Conservation (phyloP, 1,140 invertebrate species). For the Platorchestia sp. region DNA sequence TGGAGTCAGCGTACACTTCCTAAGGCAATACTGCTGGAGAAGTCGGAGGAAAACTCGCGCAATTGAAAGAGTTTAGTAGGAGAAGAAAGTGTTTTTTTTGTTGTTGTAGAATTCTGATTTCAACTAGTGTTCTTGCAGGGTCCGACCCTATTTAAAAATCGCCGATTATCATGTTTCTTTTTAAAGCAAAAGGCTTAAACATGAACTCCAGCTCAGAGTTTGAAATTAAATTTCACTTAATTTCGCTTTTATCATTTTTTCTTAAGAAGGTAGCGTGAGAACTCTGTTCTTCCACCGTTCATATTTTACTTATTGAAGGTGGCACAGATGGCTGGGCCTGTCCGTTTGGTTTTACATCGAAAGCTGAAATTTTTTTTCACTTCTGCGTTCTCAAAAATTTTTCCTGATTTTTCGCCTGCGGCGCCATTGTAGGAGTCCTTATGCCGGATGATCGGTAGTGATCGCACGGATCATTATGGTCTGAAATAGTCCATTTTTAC, state of each 20-base stretch:
- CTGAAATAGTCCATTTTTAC: conserved; percentile 7
- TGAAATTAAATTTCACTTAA: background rate
- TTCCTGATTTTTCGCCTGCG: background rate
- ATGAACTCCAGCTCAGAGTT: background rate
- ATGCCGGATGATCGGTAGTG: background rate
- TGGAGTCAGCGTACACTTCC: background rate
- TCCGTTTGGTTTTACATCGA: background rate
- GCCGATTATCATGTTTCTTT: background rate
- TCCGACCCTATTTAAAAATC: background rate
- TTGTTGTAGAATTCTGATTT: background rate
- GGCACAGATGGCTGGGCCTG: background rate
- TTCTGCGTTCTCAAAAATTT: background rate
- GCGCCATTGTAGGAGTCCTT: background rate
- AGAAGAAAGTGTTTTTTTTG: background rate
- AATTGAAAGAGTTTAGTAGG: background rate
- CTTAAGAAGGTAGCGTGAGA: background rate
- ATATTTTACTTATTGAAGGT: background rate
- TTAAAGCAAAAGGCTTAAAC: background rate
- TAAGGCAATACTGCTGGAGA: background rate
- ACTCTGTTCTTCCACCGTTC: background rate
- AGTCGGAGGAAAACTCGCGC: background rate
- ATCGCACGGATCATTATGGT: conserved; percentile 29
- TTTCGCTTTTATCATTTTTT: background rate
- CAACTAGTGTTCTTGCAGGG: background rate
- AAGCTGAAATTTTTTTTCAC: background rate